phyloP scores from a whole-genome alignment of 2,113 vertebrate species.

The Sciurus niger region DNA sequence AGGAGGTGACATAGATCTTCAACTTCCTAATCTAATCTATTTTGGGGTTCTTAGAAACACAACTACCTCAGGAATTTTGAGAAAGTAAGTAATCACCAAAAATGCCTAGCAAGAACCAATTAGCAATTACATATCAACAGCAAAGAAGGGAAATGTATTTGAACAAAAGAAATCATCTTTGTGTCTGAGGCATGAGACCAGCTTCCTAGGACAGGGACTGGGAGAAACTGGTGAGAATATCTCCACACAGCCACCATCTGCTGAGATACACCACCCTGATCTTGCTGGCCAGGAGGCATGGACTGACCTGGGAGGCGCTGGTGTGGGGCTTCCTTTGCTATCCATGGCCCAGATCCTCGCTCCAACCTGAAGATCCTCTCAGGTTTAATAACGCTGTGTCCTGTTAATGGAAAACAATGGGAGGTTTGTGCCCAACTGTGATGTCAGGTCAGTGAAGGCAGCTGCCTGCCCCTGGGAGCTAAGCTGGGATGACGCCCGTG shows the following conservation, averaged over 20 bases:
- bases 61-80: background rate
- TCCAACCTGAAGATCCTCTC: constrained; percentile 46
- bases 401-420: background rate
- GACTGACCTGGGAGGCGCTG: background rate
- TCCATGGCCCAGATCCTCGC: background rate
- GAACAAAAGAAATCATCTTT: background rate
- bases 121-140: background rate
- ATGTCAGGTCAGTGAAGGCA: background rate
- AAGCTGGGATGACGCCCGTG: background rate
- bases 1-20: too few relatives aligned
- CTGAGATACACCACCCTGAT: background rate
- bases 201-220: background rate
- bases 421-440: background rate
- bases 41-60: too few relatives aligned
- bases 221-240: background rate
- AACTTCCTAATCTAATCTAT: too few relatives aligned
- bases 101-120: background rate
- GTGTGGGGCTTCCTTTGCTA: background rate
- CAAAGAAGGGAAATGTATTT: background rate
- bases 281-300: background rate
- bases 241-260: background rate
- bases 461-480: background rate
- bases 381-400: constrained; percentile 5
- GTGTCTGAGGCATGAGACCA: background rate
- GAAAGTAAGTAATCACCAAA: background rate